A percentile compares a stretch with the other conserved stretches of the same genome.
These are phyloP conservation scores for Epizoanthus stellaris DNA, from an alignment of 92 coral and sea anemone species.

Conservation along the genomic window DNA sequence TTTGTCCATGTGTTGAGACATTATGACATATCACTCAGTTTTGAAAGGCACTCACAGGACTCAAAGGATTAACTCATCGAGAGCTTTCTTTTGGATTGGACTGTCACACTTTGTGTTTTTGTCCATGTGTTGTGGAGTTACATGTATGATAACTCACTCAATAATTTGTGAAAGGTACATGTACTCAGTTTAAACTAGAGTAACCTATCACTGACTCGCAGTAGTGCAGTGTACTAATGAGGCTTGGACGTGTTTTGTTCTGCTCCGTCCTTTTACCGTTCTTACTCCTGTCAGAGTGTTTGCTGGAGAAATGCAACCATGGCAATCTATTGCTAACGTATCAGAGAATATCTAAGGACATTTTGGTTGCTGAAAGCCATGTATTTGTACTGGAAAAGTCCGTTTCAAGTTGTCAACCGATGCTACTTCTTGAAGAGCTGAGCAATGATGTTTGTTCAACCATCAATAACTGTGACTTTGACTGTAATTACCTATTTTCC, in stretches of 20 bases:
- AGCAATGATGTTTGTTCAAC: neutral
- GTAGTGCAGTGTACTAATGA: no score
- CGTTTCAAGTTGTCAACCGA: neutral
- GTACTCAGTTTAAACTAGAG: no score
- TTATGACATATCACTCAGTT: no score
- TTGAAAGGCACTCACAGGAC: no score
- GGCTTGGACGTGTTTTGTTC: neutral
- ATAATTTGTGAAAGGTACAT: no score
- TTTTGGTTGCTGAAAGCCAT: neutral
- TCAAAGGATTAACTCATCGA: no score
- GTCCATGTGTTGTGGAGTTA: no score
- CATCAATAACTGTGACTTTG: neutral
- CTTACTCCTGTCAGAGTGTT: neutral
- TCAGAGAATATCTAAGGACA: neutral
- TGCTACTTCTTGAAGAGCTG: slow-evolving; percentile 2
- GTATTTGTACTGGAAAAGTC: neutral
- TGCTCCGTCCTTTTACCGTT: neutral
- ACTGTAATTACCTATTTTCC: neutral
- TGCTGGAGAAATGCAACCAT: neutral
- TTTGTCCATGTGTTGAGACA: no score
- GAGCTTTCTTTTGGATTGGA: no score
- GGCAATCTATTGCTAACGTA: neutral
- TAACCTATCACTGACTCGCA: no score
- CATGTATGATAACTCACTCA: no score
- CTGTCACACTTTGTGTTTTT: no score